phyloP scores from a whole-genome alignment of 1,140 invertebrate species.

The Eurosta solidaginis region DNA sequence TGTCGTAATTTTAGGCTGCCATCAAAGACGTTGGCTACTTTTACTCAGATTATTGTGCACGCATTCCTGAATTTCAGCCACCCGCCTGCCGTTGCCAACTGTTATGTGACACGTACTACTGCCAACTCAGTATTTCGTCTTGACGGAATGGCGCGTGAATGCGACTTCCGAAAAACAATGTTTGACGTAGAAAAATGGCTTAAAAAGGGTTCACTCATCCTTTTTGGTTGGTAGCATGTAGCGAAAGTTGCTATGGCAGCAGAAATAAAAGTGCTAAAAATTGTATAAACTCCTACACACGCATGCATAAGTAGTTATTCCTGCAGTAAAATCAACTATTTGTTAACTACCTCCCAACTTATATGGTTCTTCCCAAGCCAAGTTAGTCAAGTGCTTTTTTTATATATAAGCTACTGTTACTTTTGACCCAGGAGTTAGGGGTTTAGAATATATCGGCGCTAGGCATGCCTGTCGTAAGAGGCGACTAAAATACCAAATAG shows the following conservation, averaged over 20 bases:
- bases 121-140: background rate
- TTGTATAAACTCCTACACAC: background rate
- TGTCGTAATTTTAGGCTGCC: background rate
- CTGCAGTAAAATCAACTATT: too few species aligned
- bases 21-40: background rate
- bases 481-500: too few species aligned
- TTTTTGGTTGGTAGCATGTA: conserved; percentile 6
- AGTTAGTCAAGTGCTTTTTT: too few species aligned
- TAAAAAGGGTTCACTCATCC: conserved; percentile 14
- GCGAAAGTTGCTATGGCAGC: conserved; percentile 7
- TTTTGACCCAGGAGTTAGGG: too few species aligned
- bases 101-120: too few species aligned
- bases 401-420: too few species aligned
- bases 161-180: conserved; percentile 14
- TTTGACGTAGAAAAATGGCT: conserved; percentile 25
- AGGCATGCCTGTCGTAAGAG: too few species aligned
- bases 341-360: too few species aligned
- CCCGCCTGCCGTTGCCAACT: background rate
- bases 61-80: background rate
- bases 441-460: too few species aligned
- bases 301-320: background rate
- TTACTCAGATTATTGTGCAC: background rate
- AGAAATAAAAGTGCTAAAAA: conserved; percentile 22
- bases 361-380: too few species aligned
- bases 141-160: conserved; percentile 4